Evolutionary conservation across 2,113 vertebrate species (phyloP), one percentile per base, ranked within the genome.

Genomic region (Athene noctua): DNA sequence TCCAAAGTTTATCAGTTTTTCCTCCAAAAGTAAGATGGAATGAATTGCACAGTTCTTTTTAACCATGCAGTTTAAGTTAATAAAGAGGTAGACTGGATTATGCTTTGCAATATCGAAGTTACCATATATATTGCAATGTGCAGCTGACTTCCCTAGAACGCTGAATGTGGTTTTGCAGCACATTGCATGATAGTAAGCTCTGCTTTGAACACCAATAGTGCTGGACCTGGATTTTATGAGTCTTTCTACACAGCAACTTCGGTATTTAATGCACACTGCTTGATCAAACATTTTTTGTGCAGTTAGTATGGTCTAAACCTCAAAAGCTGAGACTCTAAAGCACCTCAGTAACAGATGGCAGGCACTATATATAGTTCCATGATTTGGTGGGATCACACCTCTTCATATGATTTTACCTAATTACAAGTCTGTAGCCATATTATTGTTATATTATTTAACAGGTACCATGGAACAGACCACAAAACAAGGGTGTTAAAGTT

Each of bases 1-100:
- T 73, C 17, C 30, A 40, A 96, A 91, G 32, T 63, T 74, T 55
- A 75, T 75, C 44, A 78, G 23, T 57, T 86, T 87, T 94, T 85
- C 32, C 38, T 89, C 63, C 44, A 67, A 21, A 87, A 70, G 7
- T 27, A 91, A 91, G 59, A 70, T 62, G 26, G 46, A 66, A 78
- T 70, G 17, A 93, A 90, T 86, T 88, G 65, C 54, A 15, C 2
- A 40, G 61, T 80, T 96, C 54, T 78, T 58, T 90, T 92, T 63
- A 91, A 47, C n/a, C 2, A 4, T 58, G 49, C 20, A 74, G 10
- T 52, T 80, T 27, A 59, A 83, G 20, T 47, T 16, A 77, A 26
- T 11, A 27, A 57, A 54, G 36, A 46, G 20, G 16, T 52, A 83
- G 15, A n/a, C 0, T 22, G 21, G 4, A 52, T 32, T 66, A 59